Evolutionary conservation across 2,888 invertebrate genomes (phyloP).

Genomic region (Eupelmus urozonus): DNA sequence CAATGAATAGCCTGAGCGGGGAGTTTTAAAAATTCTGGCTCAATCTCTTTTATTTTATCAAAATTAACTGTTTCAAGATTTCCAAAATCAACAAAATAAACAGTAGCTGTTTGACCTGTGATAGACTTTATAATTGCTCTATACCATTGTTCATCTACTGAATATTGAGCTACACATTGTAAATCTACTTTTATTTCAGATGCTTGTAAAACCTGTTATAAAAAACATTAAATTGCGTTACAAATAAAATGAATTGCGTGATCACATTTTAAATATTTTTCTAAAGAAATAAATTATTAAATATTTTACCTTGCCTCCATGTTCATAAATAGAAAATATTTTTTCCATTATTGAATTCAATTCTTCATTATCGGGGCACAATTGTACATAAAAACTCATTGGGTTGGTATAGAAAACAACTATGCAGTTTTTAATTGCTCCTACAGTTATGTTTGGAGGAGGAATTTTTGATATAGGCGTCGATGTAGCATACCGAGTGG

Average conservation of each 20-base stretch:
- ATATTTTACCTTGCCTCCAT: slow-evolving; percentile 63
- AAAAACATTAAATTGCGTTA: neutral
- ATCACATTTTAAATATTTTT: neutral
- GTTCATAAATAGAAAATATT: slow-evolving; percentile 67
- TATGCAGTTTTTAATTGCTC: slow-evolving; percentile 68
- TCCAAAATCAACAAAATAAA: slow-evolving; percentile 86
- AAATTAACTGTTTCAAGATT: slow-evolving; percentile 81
- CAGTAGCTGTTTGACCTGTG: slow-evolving; percentile 78
- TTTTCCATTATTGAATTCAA: slow-evolving; percentile 68
- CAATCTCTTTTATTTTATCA: slow-evolving; percentile 77
- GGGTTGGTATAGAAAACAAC: slow-evolving; percentile 67
- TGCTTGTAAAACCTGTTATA: slow-evolving; percentile 57
- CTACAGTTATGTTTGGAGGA: slow-evolving; percentile 65
- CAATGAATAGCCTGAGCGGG: slow-evolving; percentile 75
- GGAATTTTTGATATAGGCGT: slow-evolving; percentile 50
- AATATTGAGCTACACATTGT: slow-evolving; percentile 73
- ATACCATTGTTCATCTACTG: slow-evolving; percentile 85
- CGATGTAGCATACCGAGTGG: slow-evolving; percentile 13
- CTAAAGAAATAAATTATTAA: neutral
- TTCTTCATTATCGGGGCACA: slow-evolving; percentile 67
- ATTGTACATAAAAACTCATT: slow-evolving; percentile 72
- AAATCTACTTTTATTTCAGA: slow-evolving; percentile 62
- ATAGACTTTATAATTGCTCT: slow-evolving; percentile 80
- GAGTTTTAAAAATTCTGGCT: slow-evolving; percentile 68
- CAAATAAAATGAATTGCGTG: neutral